These are phyloP conservation scores for Leguminivora glycinivorella DNA, from an alignment of 1,140 invertebrate species.

Conservation along the genomic window DNA sequence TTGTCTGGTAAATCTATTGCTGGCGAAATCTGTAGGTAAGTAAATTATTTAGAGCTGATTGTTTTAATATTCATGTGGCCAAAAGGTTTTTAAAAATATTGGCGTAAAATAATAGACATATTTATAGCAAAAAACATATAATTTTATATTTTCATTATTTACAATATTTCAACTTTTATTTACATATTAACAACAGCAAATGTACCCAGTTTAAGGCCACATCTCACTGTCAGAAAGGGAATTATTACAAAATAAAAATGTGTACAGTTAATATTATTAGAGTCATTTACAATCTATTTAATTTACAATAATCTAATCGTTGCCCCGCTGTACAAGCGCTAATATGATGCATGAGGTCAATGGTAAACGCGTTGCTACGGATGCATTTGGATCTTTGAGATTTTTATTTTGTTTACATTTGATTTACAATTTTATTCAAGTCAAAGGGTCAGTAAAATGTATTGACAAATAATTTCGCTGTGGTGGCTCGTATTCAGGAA, in stretches of 20 bases:
- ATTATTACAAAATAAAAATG: slow-evolving; percentile 61
- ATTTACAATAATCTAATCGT: slow-evolving; percentile 28
- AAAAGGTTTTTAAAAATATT: too few relatives aligned
- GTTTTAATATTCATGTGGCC: too few relatives aligned
- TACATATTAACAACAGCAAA: slow-evolving; percentile 78
- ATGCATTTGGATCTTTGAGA: slow-evolving; percentile 44
- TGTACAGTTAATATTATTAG: slow-evolving; percentile 50
- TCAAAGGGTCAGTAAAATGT: too few relatives aligned
- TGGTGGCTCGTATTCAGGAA: too few relatives aligned
- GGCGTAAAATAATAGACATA: slow-evolving; percentile 38
- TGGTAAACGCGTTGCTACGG: slow-evolving; percentile 44
- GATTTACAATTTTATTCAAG: too few relatives aligned
- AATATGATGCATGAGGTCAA: slow-evolving; percentile 28
- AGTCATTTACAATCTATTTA: slow-evolving; percentile 19
- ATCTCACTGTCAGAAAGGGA: slow-evolving; percentile 64
- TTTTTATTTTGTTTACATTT: too few relatives aligned
- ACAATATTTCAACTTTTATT: slow-evolving; percentile 79
- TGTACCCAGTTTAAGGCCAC: slow-evolving; percentile 68
- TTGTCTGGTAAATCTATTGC: too few relatives aligned
- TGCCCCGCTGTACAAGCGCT: slow-evolving; percentile 26
- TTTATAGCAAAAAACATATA: slow-evolving; percentile 76
- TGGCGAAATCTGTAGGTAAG: too few relatives aligned
- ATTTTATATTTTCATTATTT: slow-evolving; percentile 76
- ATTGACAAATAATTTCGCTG: too few relatives aligned
- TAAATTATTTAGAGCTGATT: too few relatives aligned